These are phyloP conservation scores for Agonum fuliginosum DNA, from an alignment of 2,888 invertebrate species.

Conservation along the genomic window DNA sequence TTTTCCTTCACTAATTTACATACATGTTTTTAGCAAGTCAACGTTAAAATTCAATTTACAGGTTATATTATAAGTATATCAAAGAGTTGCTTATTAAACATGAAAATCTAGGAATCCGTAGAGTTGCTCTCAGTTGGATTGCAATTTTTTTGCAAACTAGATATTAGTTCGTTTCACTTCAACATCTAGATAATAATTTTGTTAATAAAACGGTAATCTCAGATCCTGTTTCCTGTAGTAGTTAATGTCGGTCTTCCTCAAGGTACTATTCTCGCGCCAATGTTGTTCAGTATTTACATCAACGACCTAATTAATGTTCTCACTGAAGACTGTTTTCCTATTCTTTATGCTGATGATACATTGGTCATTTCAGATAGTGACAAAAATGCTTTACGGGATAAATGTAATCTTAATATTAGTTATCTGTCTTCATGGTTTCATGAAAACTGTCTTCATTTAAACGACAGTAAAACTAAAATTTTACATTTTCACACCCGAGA, in stretches of 20 bases:
- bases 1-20: too few relatives aligned
- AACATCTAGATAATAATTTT: not conserved
- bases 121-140: not conserved
- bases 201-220: not conserved
- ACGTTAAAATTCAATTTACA: too few relatives aligned
- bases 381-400: too few relatives aligned
- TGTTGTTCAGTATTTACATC: not conserved
- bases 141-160: not conserved
- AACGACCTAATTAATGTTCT: not conserved
- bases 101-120: not conserved
- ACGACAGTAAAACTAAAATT: too few relatives aligned
- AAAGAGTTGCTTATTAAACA: not conserved
- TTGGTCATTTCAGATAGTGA: too few relatives aligned
- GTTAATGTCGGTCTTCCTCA: not conserved
- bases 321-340: not conserved
- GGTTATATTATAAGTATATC: too few relatives aligned
- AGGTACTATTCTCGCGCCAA: not conserved
- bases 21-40: too few relatives aligned
- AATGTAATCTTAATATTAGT: too few relatives aligned
- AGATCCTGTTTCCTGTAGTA: not conserved
- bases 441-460: too few relatives aligned
- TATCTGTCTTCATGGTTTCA: too few relatives aligned
- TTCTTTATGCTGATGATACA: not conserved
- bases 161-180: not conserved
- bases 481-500: too few relatives aligned